Percentiles rank a stretch among this genome's conserved stretches.
Conservation (phyloP, 2,113 vertebrate species). For the Rafetus swinhoei region DNA sequence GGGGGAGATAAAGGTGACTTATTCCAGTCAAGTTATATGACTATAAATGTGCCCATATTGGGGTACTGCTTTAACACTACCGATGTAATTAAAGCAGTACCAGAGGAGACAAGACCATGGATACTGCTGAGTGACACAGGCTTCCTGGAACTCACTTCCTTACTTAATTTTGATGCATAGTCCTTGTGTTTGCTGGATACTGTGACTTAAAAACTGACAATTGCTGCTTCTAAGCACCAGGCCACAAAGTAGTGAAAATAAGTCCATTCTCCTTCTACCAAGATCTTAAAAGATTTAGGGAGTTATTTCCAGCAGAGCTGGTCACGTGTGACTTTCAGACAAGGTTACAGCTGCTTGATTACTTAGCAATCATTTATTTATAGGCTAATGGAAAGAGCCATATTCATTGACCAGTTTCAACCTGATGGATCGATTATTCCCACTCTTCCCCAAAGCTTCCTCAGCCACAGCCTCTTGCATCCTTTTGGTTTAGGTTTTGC, state of each 20-base stretch:
- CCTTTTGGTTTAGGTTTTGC: neutral
- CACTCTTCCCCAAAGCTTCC: neutral
- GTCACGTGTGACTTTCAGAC: neutral
- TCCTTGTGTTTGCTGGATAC: neutral
- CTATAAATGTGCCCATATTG: neutral
- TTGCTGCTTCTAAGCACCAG: neutral
- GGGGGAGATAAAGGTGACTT: too few species aligned
- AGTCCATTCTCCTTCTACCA: neutral
- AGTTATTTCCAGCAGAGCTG: neutral
- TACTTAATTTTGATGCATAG: neutral
- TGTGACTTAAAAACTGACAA: neutral
- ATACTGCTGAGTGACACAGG: neutral
- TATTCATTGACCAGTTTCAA: neutral
- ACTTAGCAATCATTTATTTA: neutral
- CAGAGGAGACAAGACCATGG: neutral
- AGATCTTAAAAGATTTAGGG: neutral
- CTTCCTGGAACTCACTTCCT: neutral
- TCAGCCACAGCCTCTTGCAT: neutral
- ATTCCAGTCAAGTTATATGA: too few species aligned
- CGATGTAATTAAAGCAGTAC: neutral
- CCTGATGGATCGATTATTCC: neutral
- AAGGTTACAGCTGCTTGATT: neutral
- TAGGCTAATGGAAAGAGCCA: neutral
- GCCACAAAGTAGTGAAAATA: neutral
- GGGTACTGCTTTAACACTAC: neutral